Base-by-base conservation (phyloP, 2,797 vertebrate genomes). In the Periparus ater region DNA sequence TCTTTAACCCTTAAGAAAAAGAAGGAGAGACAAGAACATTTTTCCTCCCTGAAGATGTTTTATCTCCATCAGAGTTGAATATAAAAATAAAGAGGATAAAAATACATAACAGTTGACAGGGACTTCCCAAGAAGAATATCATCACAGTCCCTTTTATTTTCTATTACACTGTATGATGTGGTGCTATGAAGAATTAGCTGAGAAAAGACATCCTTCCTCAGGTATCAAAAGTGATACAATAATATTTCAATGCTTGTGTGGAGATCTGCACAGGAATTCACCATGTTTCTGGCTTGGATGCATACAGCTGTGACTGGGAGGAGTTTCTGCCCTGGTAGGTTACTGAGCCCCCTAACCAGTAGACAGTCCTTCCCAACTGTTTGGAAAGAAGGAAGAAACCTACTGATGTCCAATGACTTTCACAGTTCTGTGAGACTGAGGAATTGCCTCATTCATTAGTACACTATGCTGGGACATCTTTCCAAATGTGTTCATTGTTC, bases 381-480 rank as follows among this genome's bases (percentile, higher is more conserved):
- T 36, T 50, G 19, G 54, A 66, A 72, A 34, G 12, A 47, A 10
- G 65, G n/a, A 42, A 57, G 7, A 20, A 6, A 29, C 7, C 8
- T 30, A 51, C 13, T 40, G n/a, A 55, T 30, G 13, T 11, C 42
- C 13, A 75, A 6, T 13, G 22, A 20, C 21, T 36, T 16, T 13
- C 11, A 8, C 22, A 83, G 9, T 71, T 81, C 30, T 8, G 5
- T 22, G 66, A 91, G 32, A 18, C 27, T 9, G 18, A 67, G 17
- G 17, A 67, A 74, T 34, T 45, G 13, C 42, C 16, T 82, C 32
- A 27, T 40, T 82, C 21, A 48, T 75, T 53, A 30, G 18, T 20
- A 17, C 8, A 42, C 65, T 68, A 25, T 0, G 0, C 20, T 72
- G 36, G 8, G 34, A 27, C 0, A n/a, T 22, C 30, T 72, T 78